Percentiles rank a stretch among this genome's conserved stretches.
These are phyloP conservation scores for Limnephilus rhombicus DNA, from an alignment of 2,888 invertebrate species.

Conservation along the genomic window DNA sequence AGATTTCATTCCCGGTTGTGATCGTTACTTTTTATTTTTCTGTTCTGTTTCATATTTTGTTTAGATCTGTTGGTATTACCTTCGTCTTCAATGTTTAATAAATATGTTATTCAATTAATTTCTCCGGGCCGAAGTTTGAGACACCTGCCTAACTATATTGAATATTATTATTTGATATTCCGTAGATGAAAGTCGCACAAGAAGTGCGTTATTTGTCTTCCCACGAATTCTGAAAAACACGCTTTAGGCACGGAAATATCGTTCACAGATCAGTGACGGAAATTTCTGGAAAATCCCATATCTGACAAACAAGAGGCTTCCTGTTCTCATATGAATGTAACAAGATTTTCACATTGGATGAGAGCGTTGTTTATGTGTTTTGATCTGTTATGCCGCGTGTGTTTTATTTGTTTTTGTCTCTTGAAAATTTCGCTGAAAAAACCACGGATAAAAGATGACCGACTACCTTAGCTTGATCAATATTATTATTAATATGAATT, in stretches of 20 bases:
- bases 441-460: not conserved
- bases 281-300: not conserved
- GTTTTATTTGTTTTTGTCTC: not conserved
- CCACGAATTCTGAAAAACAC: not conserved
- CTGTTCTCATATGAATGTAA: not conserved
- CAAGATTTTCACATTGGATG: not conserved
- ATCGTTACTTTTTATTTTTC: no score
- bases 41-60: no score
- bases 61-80: no score
- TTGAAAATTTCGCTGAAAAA: not conserved
- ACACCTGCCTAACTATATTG: not conserved
- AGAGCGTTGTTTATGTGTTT: not conserved
- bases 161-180: conserved; percentile 20
- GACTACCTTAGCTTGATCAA: no score
- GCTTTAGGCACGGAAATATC: not conserved
- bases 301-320: not conserved
- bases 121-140: not conserved
- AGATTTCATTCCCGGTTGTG: no score
- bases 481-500: no score
- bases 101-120: not conserved
- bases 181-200: conserved; percentile 10
- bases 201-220: conserved; percentile 8
- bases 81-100: no score
- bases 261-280: not conserved
- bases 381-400: not conserved